These are phyloP conservation scores for Rhynchonycteris naso DNA, from an alignment of 2,797 vertebrate genomes.

Conservation along the genomic window DNA sequence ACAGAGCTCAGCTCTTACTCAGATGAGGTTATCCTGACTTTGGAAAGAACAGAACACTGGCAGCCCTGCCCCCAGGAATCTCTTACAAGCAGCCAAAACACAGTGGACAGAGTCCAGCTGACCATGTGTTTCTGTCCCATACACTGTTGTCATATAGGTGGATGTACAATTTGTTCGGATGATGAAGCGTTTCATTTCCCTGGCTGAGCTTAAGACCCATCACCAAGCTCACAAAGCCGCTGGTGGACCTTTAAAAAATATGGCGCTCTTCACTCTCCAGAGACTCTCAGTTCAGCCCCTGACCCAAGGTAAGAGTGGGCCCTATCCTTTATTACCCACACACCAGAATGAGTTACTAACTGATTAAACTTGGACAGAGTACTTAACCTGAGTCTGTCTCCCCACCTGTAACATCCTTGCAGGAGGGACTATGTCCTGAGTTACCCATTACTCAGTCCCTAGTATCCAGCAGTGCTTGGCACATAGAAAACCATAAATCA, in stretches of 20 bases:
- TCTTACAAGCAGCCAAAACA: not conserved
- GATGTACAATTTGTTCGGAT: slow-evolving; percentile 95
- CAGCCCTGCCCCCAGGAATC: not conserved
- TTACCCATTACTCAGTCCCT: rapidly evolving
- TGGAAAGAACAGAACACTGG: not conserved
- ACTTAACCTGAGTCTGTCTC: not conserved
- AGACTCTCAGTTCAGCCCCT: slow-evolving; percentile 95
- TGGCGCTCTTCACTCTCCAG: slow-evolving; percentile 92
- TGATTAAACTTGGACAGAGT: not conserved
- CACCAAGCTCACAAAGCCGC: slow-evolving; percentile 89
- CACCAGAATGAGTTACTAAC: not conserved
- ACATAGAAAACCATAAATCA: not conserved
- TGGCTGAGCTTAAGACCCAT: slow-evolving; percentile 93
- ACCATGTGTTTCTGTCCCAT: not conserved
- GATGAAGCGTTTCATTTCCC: slow-evolving; percentile 92
- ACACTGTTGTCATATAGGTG: slow-evolving; percentile 86
- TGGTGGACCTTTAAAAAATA: slow-evolving; percentile 90
- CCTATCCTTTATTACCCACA: not conserved
- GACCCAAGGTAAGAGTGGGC: slow-evolving; percentile 87
- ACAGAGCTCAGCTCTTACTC: not conserved
- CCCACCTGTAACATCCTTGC: not conserved
- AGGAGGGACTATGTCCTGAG: not conserved
- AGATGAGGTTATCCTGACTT: not conserved
- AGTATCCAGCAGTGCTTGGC: not conserved
- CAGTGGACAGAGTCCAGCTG: not conserved